Percentiles rank a stretch among this genome's conserved stretches.
These are phyloP conservation scores for Catocala sponsa DNA, from an alignment of 2,888 invertebrate species.

Conservation along the genomic window DNA sequence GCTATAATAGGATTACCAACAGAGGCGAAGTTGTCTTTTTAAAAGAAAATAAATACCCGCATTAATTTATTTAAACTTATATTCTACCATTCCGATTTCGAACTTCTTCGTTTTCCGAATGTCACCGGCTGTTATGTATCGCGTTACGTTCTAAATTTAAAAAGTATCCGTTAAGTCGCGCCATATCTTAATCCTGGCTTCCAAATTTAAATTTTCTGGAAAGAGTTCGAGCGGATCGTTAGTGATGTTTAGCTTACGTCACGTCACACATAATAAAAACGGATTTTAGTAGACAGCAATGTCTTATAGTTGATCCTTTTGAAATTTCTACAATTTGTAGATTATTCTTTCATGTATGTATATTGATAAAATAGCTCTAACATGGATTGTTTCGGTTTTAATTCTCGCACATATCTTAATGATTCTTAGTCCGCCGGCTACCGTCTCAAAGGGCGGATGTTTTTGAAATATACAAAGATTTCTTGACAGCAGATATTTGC, in stretches of 20 bases:
- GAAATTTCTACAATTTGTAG: not conserved
- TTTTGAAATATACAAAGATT: too few relatives aligned
- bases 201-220: conserved; percentile 84
- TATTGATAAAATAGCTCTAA: too few relatives aligned
- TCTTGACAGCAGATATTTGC: too few relatives aligned
- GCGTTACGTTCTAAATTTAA: conserved; percentile 80
- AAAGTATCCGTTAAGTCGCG: conserved; percentile 78
- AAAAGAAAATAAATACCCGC: too few relatives aligned
- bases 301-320: conserved; percentile 5
- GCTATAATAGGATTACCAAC: too few relatives aligned
- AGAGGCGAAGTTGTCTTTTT: too few relatives aligned
- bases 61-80: conserved; percentile 15
- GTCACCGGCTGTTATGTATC: conserved; percentile 70
- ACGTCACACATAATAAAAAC: conserved; percentile 20
- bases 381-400: too few relatives aligned
- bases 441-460: too few relatives aligned
- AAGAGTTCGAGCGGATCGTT: conserved; percentile 76
- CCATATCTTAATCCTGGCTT: conserved; percentile 80
- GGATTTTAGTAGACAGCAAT: conserved; percentile 15
- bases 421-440: too few relatives aligned
- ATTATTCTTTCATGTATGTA: not conserved
- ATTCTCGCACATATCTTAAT: too few relatives aligned
- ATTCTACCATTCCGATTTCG: conserved; percentile 43
- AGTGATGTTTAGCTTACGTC: conserved; percentile 43
- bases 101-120: conserved; percentile 62